phyloP scores from a whole-genome alignment of 2,797 vertebrate genomes.

The Micrastur ruficollis region DNA sequence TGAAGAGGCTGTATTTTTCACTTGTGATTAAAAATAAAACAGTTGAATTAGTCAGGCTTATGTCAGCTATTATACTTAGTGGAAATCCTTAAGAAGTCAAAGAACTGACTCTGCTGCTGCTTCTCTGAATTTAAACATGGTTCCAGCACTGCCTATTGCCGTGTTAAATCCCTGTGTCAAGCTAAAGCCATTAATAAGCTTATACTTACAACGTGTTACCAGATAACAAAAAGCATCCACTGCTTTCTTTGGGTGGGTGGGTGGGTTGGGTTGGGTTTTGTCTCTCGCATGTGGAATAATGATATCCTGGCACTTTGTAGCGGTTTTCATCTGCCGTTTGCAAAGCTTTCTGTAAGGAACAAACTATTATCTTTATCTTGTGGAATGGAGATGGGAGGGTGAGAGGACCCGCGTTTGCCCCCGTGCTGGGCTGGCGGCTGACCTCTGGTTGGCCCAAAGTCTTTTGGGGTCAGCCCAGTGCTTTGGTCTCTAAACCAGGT shows the following conservation, averaged over 20 bases:
- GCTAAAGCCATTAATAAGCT: not conserved
- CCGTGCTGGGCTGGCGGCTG: not conserved
- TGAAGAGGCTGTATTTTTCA: not conserved
- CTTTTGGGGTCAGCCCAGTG: not conserved
- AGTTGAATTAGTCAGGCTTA: not conserved
- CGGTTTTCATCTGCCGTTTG: not conserved
- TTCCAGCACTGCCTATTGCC: not conserved
- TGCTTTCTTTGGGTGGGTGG: fast-evolving
- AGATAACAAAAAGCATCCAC: not conserved
- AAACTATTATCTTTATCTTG: not conserved
- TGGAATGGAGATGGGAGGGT: not conserved
- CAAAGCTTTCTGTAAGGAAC: not conserved
- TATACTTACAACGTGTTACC: not conserved
- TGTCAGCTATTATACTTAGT: not conserved
- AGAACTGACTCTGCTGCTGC: not conserved
- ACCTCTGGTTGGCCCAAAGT: not conserved
- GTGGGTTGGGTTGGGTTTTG: not conserved
- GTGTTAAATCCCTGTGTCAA: not conserved
- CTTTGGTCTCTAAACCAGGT: not conserved
- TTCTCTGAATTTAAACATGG: not conserved
- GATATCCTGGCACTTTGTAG: not conserved
- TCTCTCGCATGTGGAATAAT: not conserved
- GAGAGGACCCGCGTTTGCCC: not conserved
- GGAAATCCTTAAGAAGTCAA: not conserved
- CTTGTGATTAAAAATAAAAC: not conserved